Conservation (phyloP, 2,113 vertebrate genomes). For the Columba janthina region DNA sequence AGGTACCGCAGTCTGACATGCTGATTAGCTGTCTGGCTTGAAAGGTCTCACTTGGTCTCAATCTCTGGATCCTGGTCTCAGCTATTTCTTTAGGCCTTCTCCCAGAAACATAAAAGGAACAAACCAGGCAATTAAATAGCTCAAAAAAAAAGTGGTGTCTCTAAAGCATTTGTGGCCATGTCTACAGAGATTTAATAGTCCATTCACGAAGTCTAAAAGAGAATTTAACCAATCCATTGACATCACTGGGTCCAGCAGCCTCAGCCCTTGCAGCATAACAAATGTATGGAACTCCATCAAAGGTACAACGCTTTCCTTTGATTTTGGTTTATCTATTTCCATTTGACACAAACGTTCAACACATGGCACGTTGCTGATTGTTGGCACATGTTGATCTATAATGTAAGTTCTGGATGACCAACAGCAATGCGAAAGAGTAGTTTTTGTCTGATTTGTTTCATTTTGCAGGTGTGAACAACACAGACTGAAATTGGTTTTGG, state of each 20-base stretch:
- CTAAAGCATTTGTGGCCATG: background rate
- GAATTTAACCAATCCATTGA: background rate
- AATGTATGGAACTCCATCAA: conserved; percentile 29
- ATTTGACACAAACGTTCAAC: background rate
- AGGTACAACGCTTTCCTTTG: background rate
- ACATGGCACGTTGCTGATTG: background rate
- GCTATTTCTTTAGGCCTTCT: background rate
- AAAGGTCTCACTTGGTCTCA: background rate
- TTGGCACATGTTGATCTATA: background rate
- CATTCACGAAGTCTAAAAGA: conserved; percentile 27
- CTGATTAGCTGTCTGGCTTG: background rate
- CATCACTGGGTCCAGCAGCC: background rate
- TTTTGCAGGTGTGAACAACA: background rate
- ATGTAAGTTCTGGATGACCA: background rate
- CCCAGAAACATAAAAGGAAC: background rate
- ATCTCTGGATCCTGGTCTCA: background rate
- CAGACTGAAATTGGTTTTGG: background rate
- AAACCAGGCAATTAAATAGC: background rate
- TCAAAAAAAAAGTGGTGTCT: background rate
- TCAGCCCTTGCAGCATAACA: conserved; percentile 10
- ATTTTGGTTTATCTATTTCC: conserved; percentile 30
- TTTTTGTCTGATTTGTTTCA: background rate
- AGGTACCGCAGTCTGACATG: background rate
- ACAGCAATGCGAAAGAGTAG: background rate
- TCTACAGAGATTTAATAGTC: conserved; percentile 22